phyloP scores from a whole-genome alignment of 2,113 vertebrate genomes.

The Cygnus atratus region DNA sequence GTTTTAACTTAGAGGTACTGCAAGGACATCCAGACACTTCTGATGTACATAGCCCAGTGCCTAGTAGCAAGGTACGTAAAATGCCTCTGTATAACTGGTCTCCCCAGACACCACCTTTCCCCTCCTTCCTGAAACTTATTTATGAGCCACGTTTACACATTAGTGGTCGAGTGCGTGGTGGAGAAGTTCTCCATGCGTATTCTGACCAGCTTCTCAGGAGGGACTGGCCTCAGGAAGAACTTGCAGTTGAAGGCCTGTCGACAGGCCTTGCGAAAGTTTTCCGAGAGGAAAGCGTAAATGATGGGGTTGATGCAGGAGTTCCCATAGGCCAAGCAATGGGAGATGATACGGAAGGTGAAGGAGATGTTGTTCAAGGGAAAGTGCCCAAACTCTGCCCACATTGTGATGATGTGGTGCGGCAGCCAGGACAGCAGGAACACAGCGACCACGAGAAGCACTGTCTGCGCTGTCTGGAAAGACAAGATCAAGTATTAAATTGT shows the following conservation, averaged over 20 bases:
- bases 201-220: slow-evolving; percentile 65
- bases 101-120: not conserved
- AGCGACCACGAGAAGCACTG: slow-evolving; percentile 77
- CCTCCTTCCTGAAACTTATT: not conserved
- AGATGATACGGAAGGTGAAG: slow-evolving; percentile 82
- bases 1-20: accelerated
- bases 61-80: not conserved
- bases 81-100: not conserved
- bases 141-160: not conserved
- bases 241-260: slow-evolving; percentile 73
- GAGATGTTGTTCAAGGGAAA: slow-evolving; percentile 81
- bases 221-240: slow-evolving; percentile 5
- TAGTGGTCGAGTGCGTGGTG: slow-evolving; percentile 77
- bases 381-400: slow-evolving; percentile 85
- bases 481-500: not conserved
- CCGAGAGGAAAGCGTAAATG: slow-evolving; percentile 85
- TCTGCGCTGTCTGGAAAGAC: slow-evolving; percentile 81
- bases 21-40: not conserved
- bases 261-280: slow-evolving; percentile 84
- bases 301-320: slow-evolving; percentile 87
- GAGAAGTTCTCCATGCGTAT: slow-evolving; percentile 82
- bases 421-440: slow-evolving; percentile 86
- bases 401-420: slow-evolving; percentile 84
- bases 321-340: slow-evolving; percentile 83
- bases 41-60: not conserved